Evolutionary conservation across 2,888 invertebrate genomes (phyloP).

Genomic region (Drosophila borborema): DNA sequence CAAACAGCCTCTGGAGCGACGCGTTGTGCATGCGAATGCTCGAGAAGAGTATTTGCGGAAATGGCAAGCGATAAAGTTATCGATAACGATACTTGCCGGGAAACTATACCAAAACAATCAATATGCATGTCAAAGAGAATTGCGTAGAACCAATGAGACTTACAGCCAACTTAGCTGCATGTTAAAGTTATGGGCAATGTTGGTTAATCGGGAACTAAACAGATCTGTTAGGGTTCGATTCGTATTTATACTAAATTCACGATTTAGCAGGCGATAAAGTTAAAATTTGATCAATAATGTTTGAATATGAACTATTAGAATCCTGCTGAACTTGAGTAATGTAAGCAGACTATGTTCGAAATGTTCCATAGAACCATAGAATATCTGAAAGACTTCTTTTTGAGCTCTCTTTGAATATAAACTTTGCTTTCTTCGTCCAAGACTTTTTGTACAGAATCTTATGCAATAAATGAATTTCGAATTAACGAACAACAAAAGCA

Average conservation of each 20-base stretch:
- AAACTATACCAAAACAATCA: constrained; percentile 3
- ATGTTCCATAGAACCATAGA: no score
- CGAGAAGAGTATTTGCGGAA: constrained; percentile 38
- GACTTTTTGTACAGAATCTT: not conserved
- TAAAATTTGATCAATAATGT: no score
- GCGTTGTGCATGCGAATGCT: constrained; percentile 48
- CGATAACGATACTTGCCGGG: constrained; percentile 18
- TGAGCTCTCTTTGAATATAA: not conserved
- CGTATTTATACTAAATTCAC: not conserved
- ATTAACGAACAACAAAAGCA: constrained; percentile 20
- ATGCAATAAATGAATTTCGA: constrained; percentile 5
- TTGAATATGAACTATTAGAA: no score
- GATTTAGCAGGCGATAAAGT: no score
- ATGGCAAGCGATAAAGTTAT: constrained; percentile 23
- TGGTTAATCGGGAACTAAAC: not conserved
- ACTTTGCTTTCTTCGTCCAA: not conserved
- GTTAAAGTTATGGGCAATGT: not conserved
- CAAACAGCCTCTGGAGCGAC: constrained; percentile 14
- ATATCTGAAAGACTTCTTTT: not conserved
- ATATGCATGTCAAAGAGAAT: not conserved
- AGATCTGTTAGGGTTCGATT: not conserved
- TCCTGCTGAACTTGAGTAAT: no score
- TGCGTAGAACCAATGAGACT: not conserved
- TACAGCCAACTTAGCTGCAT: not conserved
- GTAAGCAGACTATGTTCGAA: no score